Conservation (phyloP, 2,888 invertebrate species). For the Mythimna impura region DNA sequence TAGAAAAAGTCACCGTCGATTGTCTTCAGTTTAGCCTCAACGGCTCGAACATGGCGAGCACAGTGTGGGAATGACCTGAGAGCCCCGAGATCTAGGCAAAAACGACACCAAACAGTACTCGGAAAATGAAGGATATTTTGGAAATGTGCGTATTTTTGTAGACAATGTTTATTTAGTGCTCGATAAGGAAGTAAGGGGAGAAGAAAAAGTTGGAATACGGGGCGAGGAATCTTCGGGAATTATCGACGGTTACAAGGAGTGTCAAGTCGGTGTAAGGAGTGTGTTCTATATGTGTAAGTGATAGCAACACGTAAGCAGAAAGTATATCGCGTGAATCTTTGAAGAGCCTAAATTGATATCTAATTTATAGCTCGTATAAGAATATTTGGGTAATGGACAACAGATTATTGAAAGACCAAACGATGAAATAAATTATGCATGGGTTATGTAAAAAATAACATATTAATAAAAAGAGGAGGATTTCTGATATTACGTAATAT, state of each 20-base stretch:
- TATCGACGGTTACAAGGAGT: background rate
- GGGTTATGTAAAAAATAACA: too few species aligned
- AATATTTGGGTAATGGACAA: too few species aligned
- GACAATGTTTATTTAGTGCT: constrained; percentile 33
- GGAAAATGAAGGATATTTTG: constrained; percentile 63
- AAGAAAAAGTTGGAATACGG: constrained; percentile 13
- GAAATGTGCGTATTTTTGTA: constrained; percentile 56
- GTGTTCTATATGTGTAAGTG: background rate
- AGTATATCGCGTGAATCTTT: background rate
- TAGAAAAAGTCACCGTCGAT: constrained; percentile 67
- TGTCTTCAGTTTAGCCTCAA: constrained; percentile 63
- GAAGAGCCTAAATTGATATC: background rate
- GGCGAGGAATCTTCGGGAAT: background rate
- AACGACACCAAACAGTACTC: constrained; percentile 55
- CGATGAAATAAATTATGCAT: too few species aligned
- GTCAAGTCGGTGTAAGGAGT: too few species aligned
- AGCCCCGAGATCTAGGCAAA: constrained; percentile 46
- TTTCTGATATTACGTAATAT: too few species aligned
- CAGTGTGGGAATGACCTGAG: constrained; percentile 64
- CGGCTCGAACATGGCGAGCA: constrained; percentile 61
- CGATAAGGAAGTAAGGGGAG: constrained; percentile 18
- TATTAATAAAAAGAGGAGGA: too few species aligned
- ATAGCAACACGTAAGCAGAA: background rate
- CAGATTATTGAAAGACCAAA: too few species aligned
- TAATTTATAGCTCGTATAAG: too few species aligned